These are phyloP conservation scores for Arctopsyche grandis DNA, from an alignment of 1,140 invertebrate genomes.

Conservation along the genomic window DNA sequence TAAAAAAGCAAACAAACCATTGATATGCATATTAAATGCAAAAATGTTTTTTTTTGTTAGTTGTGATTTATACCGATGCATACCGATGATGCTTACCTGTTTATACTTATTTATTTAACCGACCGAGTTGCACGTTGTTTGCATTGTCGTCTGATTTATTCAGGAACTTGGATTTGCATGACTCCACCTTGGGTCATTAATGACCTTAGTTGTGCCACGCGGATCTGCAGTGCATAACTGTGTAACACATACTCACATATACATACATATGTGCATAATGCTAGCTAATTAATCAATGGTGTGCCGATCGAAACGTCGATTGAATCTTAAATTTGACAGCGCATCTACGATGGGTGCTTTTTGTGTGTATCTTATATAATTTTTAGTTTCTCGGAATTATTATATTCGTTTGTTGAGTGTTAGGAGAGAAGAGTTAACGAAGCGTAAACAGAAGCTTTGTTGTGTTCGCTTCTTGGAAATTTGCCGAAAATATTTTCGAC, in stretches of 20 bases:
- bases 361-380: too few relatives aligned
- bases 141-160: slow-evolving; percentile 14
- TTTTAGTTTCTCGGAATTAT: not conserved
- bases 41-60: too few relatives aligned
- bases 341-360: too few relatives aligned
- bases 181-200: slow-evolving; percentile 18
- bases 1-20: too few relatives aligned
- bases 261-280: too few relatives aligned
- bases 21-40: too few relatives aligned
- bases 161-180: slow-evolving; percentile 31
- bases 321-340: too few relatives aligned
- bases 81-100: not conserved
- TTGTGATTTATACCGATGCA: too few relatives aligned
- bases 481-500: not conserved
- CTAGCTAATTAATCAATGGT: too few relatives aligned
- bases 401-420: not conserved
- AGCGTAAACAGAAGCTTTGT: not conserved
- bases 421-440: not conserved
- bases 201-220: slow-evolving; percentile 19
- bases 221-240: not conserved
- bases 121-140: not conserved
- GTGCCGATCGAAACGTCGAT: too few relatives aligned
- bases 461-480: not conserved
- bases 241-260: too few relatives aligned
- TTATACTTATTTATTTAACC: not conserved